Conservation (phyloP, 2,888 invertebrate genomes). For the Crioceris asparagi region DNA sequence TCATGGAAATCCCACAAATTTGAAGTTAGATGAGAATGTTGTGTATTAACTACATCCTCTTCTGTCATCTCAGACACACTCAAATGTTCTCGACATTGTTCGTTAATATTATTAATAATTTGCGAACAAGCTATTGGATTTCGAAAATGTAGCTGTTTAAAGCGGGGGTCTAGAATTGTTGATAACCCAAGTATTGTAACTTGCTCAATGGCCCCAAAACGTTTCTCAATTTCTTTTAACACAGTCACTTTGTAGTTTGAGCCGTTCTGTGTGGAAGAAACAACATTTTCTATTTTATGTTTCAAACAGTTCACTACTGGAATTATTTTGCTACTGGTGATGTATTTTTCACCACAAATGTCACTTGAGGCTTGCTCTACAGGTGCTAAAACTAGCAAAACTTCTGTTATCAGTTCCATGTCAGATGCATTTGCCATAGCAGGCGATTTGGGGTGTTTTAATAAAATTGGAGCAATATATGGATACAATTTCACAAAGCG, state of each 20-base stretch:
- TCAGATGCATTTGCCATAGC: conserved; percentile 1
- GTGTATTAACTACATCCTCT: not conserved
- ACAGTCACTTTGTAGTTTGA: conserved; percentile 4
- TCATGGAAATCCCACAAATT: conserved; percentile 8
- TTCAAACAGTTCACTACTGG: conserved; percentile 22
- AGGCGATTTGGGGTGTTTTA: conserved; percentile 1
- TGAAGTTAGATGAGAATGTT: conserved; percentile 1
- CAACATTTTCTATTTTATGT: conserved; percentile 16
- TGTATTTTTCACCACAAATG: conserved; percentile 25
- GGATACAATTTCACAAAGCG: conserved; percentile 1
- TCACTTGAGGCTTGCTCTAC: conserved; percentile 25
- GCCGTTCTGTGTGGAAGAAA: conserved; percentile 10
- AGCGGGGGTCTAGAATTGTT: conserved; percentile 14
- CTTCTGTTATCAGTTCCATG: conserved; percentile 18
- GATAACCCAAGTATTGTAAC: conserved; percentile 7
- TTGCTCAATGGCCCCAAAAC: conserved; percentile 11
- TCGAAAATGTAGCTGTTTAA: conserved; percentile 17
- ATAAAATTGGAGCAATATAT: not conserved
- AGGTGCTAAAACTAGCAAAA: conserved; percentile 18
- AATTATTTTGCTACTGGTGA: conserved; percentile 25
- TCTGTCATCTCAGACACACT: not conserved
- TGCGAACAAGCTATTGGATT: conserved; percentile 6
- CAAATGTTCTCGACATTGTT: conserved; percentile 1
- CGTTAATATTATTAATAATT: conserved; percentile 4
- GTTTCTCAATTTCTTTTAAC: conserved; percentile 5